Evolutionary conservation across 2,797 vertebrate species (phyloP), one percentile per base, ranked within the genome.

Genomic region (Sebastes vulpes): DNA sequence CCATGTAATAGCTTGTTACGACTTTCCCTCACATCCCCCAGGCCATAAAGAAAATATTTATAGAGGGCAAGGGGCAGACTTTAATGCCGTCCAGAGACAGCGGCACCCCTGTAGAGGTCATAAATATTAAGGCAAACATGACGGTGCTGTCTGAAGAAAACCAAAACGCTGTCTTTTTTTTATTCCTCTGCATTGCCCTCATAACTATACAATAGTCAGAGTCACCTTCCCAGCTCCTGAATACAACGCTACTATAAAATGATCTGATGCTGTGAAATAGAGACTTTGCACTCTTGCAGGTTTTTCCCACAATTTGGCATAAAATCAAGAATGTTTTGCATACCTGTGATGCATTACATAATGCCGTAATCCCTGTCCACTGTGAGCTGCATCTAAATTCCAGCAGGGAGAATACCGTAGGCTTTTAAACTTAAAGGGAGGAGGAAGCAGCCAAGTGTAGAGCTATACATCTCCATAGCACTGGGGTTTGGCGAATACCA

Each of bases 1-100:
- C 85, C 87, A 85, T 92, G 88, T 89, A 90, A 93, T 89, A 75
- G 82, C 81, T 87, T 86, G 77, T 87, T 82, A 88, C 64, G 64
- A 83, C 71, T 79, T 85, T 76, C 65, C 35, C 57, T 66, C 72
- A 79, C 85, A 80, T 83, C 67, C 52, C 10, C 6, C 3, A 18
- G 60, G 67, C 81, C 58, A 35, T 87, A 89, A 90, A 90, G 71
- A 63, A 64, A 71, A 70, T 82, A 82, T 93, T 89, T 89, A 90
- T 90, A 61, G 81, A 74, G 72, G 72, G 59, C 74, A 87, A 28
- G 60, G 59, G 65, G 66, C 67, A 83, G 69, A 69, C 50, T 90
- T 83, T 79, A 88, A 83, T 31, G 54, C 70, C 53, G 28, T 84
- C 82, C 75, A 65, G 82, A 79, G 74, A 81, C 75, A 80, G 75